Evolutionary conservation across 2,888 invertebrate genomes (phyloP).

Genomic region (Argyresthia albistria): DNA sequence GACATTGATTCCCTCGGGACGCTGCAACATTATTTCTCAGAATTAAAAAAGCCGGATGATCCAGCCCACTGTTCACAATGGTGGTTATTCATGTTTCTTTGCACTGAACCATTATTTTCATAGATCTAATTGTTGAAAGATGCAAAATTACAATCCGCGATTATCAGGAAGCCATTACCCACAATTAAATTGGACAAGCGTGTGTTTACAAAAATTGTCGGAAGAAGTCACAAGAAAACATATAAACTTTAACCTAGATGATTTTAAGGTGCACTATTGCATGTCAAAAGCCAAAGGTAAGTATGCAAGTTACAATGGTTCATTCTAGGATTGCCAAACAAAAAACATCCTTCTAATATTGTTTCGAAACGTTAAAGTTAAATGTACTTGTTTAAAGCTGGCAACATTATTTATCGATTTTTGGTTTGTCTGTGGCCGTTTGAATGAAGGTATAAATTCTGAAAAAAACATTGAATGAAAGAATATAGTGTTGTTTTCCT

Average conservation of each 20-base stretch:
- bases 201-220: slow-evolving; percentile 70
- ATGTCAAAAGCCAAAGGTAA: slow-evolving; percentile 21
- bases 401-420: slow-evolving; percentile 53
- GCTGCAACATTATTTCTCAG: slow-evolving; percentile 35
- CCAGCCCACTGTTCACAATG: slow-evolving; percentile 28
- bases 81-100: not conserved
- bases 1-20: slow-evolving; percentile 42
- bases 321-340: slow-evolving; percentile 25
- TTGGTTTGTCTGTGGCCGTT: slow-evolving; percentile 16
- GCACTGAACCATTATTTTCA: not conserved
- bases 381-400: slow-evolving; percentile 37
- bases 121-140: slow-evolving; percentile 32
- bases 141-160: slow-evolving; percentile 49
- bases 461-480: not conserved
- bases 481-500: not conserved
- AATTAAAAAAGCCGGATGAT: slow-evolving; percentile 44
- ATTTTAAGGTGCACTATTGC: slow-evolving; percentile 44
- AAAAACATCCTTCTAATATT: slow-evolving; percentile 42
- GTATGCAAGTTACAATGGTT: slow-evolving; percentile 20
- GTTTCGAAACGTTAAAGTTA: slow-evolving; percentile 38
- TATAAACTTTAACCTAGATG: slow-evolving; percentile 28
- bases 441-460: no score
- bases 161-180: slow-evolving; percentile 74
- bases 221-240: slow-evolving; percentile 45
- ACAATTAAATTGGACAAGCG: slow-evolving; percentile 73